A percentile compares a stretch with the other conserved stretches of the same genome.
Evolutionary conservation across 2,888 invertebrate genomes (phyloP).

Genomic region (Rhorus exstirpatorius): DNA sequence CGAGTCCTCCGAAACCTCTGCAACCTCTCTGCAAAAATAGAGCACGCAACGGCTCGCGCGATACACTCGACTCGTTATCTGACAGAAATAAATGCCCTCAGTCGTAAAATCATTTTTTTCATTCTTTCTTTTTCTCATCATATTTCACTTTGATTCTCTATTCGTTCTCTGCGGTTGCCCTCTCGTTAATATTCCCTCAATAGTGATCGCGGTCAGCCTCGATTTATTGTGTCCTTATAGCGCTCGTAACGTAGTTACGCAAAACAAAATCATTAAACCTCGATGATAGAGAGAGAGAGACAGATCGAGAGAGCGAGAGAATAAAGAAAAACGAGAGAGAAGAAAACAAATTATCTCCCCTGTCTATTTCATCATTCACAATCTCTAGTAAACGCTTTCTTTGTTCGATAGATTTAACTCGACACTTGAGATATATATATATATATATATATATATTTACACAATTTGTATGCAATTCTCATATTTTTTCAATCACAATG

Average conservation of each 20-base stretch:
- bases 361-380: slow-evolving; percentile 52
- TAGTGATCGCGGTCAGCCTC: slow-evolving; percentile 50
- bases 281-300: slow-evolving; percentile 58
- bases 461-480: too few species aligned
- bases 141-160: slow-evolving; percentile 60
- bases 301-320: slow-evolving; percentile 31
- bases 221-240: slow-evolving; percentile 78
- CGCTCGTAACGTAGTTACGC: slow-evolving; percentile 80
- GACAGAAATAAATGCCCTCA: slow-evolving; percentile 75
- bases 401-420: slow-evolving; percentile 68
- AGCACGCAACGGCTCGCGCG: slow-evolving; percentile 68
- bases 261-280: slow-evolving; percentile 78
- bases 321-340: slow-evolving; percentile 54
- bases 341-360: slow-evolving; percentile 39
- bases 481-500: too few species aligned
- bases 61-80: slow-evolving; percentile 77
- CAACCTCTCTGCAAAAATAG: slow-evolving; percentile 75
- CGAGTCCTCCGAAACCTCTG: slow-evolving; percentile 71
- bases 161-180: slow-evolving; percentile 36
- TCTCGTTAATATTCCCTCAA: slow-evolving; percentile 53
- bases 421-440: slow-evolving; percentile 12
- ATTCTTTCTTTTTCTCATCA: slow-evolving; percentile 22
- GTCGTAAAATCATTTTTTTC: slow-evolving; percentile 43
- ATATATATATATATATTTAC: too few species aligned
- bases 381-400: slow-evolving; percentile 58